These are phyloP conservation scores for Helarctos malayanus DNA, from an alignment of 2,797 vertebrate species.

Conservation along the genomic window DNA sequence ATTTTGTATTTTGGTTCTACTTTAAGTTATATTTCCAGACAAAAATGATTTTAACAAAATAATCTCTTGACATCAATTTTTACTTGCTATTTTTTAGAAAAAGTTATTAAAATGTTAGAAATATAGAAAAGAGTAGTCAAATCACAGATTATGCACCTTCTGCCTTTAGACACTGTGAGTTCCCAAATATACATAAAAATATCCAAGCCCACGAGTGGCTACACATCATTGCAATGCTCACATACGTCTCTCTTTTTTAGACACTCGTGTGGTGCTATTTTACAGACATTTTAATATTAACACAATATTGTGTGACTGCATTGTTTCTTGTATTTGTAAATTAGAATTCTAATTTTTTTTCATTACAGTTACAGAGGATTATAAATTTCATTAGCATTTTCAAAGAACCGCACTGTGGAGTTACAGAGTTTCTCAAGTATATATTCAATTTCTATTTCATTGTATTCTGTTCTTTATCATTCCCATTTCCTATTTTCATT, in stretches of 20 bases:
- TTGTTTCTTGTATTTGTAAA: not conserved
- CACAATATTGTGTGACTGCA: not conserved
- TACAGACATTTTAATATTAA: not conserved
- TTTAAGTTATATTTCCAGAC: slow-evolving; percentile 26
- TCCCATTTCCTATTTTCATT: not conserved
- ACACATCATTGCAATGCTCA: not conserved
- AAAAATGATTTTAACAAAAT: slow-evolving; percentile 16
- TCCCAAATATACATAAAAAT: not conserved
- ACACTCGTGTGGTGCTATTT: not conserved
- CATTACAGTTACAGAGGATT: not conserved
- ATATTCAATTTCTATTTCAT: not conserved
- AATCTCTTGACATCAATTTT: not conserved
- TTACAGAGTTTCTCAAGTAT: not conserved
- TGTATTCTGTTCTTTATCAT: not conserved
- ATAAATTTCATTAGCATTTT: not conserved
- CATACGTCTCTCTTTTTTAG: not conserved
- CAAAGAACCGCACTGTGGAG: not conserved
- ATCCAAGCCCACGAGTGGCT: not conserved
- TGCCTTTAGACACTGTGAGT: not conserved
- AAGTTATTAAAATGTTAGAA: not conserved
- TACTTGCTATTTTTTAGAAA: not conserved
- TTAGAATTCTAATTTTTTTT: not conserved
- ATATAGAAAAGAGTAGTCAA: not conserved
- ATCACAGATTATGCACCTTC: not conserved
- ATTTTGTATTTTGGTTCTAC: not conserved